Percentiles rank a stretch among this genome's conserved stretches.
These are phyloP conservation scores for Drosophila ironensis DNA, from an alignment of 1,140 invertebrate species.

Conservation along the genomic window DNA sequence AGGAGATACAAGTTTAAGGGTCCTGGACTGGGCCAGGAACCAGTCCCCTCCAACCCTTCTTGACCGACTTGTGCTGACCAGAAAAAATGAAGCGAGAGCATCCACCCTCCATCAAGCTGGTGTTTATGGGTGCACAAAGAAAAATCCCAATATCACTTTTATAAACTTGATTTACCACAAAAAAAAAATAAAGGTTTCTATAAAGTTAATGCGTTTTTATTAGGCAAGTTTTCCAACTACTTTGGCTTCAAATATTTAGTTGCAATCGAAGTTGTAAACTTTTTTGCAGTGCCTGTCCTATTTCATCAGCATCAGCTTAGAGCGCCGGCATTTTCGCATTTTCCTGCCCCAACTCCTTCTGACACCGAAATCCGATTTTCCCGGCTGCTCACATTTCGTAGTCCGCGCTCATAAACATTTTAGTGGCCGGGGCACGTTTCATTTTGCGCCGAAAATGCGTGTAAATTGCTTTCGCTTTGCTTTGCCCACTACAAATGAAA, in stretches of 20 bases:
- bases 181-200: not conserved
- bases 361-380: slow-evolving; percentile 4
- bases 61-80: slow-evolving; percentile 25
- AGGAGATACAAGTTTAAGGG: slow-evolving; percentile 17
- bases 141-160: not conserved
- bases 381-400: slow-evolving; percentile 11
- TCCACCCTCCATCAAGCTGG: not conserved
- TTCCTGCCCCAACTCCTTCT: slow-evolving; percentile 5
- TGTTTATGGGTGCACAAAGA: slow-evolving; percentile 9
- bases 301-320: slow-evolving; percentile 38
- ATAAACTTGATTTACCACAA: not conserved
- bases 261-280: not conserved
- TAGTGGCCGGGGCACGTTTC: slow-evolving; percentile 62
- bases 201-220: not conserved
- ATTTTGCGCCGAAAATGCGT: slow-evolving; percentile 56
- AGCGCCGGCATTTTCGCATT: slow-evolving; percentile 10
- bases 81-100: not conserved
- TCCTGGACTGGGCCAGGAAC: not conserved
- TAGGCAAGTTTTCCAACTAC: too few relatives aligned
- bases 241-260: too few relatives aligned
- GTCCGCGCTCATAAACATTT: slow-evolving; percentile 60
- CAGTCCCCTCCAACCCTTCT: slow-evolving; percentile 4
- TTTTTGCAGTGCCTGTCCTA: slow-evolving; percentile 12
- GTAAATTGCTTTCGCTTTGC: slow-evolving; percentile 75
- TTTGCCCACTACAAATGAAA: slow-evolving; percentile 62